Evolutionary conservation across 2,797 vertebrate species (phyloP), one percentile per base, ranked within the genome.

Genomic region (Phoxinus dragarum): DNA sequence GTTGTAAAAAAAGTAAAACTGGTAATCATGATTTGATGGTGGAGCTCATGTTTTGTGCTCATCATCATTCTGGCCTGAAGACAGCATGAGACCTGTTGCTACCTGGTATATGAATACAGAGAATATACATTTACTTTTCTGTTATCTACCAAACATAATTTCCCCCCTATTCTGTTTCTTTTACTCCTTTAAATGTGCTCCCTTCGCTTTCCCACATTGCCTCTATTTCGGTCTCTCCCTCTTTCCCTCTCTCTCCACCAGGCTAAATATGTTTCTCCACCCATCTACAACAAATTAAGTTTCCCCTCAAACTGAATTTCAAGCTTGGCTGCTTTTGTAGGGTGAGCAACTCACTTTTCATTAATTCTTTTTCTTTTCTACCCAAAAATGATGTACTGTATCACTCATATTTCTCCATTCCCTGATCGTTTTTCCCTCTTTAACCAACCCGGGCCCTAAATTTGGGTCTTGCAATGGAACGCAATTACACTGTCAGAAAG

Each of bases 251-350:
- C 78, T 84, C 83, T 85, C 64, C 44, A 95, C 94, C 95, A 91
- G 93, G 95, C 95, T 96, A 97, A 97, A 97, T 97, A 97, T 97
- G 96, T 97, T 97, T 97, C 97, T 97, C 96, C 95, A 95, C 96
- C 96, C 96, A 96, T 98, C 95, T 98, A 97, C 96, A 96, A 97
- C 96, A 98, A 98, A 99, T 98, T 98, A 98, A 95, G 97, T 97
- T 97, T 97, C 93, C 72, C 91, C 95, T 97, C 96, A 97, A 98
- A 98, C 96, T 98, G 96, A 97, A 99, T 98, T 98, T 98, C 97
- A 98, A 96, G 97, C 97, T 95, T 96, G 96, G 94, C 95, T 96
- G 96, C 95, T 91, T 97, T 95, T 95, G 73, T 92, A 96, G 96
- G 96, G 95, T 95, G 95, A 96, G 95, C 96, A 97, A 97, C 96